A percentile compares a stretch with the other conserved stretches of the same genome.
These are phyloP conservation scores for Sylvilagus floridanus DNA, from an alignment of 2,797 vertebrate species.

Conservation along the genomic window DNA sequence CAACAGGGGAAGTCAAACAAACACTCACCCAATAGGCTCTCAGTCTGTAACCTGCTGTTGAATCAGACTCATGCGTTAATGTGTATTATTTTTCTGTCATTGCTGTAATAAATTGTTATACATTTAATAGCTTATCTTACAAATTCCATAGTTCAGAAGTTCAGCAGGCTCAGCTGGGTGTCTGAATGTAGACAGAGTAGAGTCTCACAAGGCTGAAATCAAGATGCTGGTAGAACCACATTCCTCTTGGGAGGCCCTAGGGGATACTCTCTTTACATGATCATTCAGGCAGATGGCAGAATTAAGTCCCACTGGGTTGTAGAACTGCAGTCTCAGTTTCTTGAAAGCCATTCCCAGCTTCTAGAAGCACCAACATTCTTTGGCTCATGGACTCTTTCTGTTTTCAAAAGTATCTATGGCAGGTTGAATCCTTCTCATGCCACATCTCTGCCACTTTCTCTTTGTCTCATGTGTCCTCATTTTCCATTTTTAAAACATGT, in stretches of 20 bases:
- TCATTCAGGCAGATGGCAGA: background rate
- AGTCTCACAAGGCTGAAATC: background rate
- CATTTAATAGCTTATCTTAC: slow-evolving; percentile 28
- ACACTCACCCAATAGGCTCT: background rate
- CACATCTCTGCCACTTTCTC: background rate
- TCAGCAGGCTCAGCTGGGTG: background rate
- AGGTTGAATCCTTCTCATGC: background rate
- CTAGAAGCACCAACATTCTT: background rate
- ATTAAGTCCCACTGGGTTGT: background rate
- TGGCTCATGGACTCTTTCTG: background rate
- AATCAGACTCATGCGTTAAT: background rate
- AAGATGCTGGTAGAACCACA: background rate
- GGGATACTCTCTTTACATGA: background rate
- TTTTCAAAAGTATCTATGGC: slow-evolving; percentile 49
- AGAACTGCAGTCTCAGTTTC: slow-evolving; percentile 17
- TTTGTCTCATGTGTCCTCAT: background rate
- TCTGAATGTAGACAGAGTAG: background rate
- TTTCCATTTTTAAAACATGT: too few species aligned
- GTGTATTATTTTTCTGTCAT: slow-evolving; percentile 7
- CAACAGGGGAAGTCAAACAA: background rate
- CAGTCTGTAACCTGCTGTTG: background rate
- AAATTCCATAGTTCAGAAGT: background rate
- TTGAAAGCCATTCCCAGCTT: background rate
- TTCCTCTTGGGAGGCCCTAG: background rate
- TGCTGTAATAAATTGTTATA: slow-evolving; percentile 15